These are phyloP conservation scores for Plectropomus leopardus DNA, from an alignment of 2,113 vertebrate species.

Conservation along the genomic window DNA sequence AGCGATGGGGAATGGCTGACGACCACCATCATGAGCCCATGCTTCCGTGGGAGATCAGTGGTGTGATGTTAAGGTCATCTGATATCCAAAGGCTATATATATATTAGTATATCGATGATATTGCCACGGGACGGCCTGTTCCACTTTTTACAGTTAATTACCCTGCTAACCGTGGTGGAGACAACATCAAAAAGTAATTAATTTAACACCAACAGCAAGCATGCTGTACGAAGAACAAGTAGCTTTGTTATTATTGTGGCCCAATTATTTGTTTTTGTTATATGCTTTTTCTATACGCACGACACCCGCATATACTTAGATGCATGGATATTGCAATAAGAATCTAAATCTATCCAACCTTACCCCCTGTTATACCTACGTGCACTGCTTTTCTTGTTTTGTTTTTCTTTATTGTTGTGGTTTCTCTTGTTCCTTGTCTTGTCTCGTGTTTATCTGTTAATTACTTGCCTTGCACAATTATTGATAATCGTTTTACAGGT, in stretches of 20 bases:
- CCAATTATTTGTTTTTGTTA: neutral
- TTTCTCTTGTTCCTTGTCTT: neutral
- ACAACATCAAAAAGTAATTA: no score
- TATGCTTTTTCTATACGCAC: no score
- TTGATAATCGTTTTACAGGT: neutral
- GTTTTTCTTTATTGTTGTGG: no score
- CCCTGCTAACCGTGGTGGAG: neutral
- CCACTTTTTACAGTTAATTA: constrained; percentile 11
- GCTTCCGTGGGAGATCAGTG: constrained; percentile 19
- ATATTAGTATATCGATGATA: neutral
- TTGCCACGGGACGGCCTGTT: neutral
- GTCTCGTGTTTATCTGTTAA: neutral
- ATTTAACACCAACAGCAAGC: neutral
- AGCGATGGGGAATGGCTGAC: neutral
- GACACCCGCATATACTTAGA: no score
- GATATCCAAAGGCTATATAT: constrained; percentile 22
- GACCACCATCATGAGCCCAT: constrained; percentile 4
- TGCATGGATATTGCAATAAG: no score
- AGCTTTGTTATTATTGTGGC: neutral
- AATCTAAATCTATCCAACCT: no score
- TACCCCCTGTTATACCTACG: no score
- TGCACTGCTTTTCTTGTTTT: neutral
- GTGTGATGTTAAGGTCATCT: constrained; percentile 23
- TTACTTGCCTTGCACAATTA: neutral
- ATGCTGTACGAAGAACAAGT: neutral